Conservation (phyloP, 2,888 invertebrate genomes). For the Parnassius glacialis region DNA sequence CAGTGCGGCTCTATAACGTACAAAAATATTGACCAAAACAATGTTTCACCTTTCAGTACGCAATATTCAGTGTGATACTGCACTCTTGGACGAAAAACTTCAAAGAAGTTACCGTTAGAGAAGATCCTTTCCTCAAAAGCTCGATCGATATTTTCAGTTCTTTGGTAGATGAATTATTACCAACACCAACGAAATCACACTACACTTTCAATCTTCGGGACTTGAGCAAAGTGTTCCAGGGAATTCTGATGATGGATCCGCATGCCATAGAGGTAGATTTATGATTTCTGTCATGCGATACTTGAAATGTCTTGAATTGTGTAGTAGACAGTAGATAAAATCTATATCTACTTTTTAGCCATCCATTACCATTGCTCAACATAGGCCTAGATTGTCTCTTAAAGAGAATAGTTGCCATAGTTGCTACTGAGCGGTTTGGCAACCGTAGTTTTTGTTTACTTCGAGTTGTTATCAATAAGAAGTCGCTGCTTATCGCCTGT, state of each 20-base stretch:
- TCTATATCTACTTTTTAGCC: too few relatives aligned
- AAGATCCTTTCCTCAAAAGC: conserved; percentile 81
- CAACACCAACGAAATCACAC: conserved; percentile 94
- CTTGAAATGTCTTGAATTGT: neutral
- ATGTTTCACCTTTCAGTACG: conserved; percentile 46
- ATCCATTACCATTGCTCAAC: too few relatives aligned
- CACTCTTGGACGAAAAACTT: conserved; percentile 82
- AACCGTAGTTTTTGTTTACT: too few relatives aligned
- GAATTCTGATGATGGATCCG: conserved; percentile 87
- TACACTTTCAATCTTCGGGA: conserved; percentile 95
- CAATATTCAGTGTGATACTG: conserved; percentile 86
- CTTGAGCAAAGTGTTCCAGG: conserved; percentile 91
- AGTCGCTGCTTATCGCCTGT: too few relatives aligned
- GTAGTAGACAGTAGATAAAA: too few relatives aligned
- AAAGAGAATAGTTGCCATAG: too few relatives aligned
- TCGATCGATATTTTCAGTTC: conserved; percentile 85
- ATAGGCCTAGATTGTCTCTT: too few relatives aligned
- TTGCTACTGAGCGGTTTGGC: too few relatives aligned
- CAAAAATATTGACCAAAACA: neutral
- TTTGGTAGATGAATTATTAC: conserved; percentile 86
- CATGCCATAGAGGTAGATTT: conserved; percentile 79
- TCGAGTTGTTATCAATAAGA: too few relatives aligned
- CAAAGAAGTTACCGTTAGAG: conserved; percentile 47
- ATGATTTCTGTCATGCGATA: too few relatives aligned
- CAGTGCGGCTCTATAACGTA: too few relatives aligned